phyloP scores from a whole-genome alignment of 2,113 vertebrate species.

The Gallinago jamesoni region DNA sequence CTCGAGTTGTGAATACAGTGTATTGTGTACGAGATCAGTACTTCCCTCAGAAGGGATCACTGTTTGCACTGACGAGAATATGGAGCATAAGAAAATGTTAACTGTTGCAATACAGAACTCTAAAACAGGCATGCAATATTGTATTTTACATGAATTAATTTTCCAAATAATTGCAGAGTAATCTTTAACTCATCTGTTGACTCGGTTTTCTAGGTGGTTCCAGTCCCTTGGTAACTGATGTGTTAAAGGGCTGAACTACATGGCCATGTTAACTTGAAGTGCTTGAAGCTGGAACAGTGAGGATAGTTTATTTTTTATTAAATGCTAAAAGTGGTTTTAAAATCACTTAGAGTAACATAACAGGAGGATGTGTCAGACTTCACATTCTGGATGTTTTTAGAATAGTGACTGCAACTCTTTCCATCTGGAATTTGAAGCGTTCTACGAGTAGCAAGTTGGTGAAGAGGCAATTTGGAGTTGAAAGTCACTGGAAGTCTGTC shows the following conservation, averaged over 20 bases:
- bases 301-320: not conserved
- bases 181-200: not conserved
- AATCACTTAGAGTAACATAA: not conserved
- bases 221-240: not conserved
- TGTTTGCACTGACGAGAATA: not conserved
- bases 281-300: not conserved
- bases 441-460: not conserved
- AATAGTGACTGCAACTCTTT: not conserved
- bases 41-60: not conserved
- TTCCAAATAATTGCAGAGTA: not conserved
- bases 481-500: not conserved
- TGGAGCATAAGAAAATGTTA: not conserved
- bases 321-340: not conserved
- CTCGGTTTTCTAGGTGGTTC: not conserved
- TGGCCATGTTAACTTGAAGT: not conserved
- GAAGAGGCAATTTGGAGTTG: not conserved
- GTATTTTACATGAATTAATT: not conserved
- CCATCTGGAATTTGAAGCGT: not conserved
- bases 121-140: not conserved
- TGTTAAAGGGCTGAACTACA: not conserved
- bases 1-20: not conserved
- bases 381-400: not conserved
- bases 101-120: not conserved
- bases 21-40: not conserved
- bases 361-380: not conserved